These are phyloP conservation scores for Leiothrix lutea DNA, from an alignment of 2,113 vertebrate genomes.

Conservation along the genomic window DNA sequence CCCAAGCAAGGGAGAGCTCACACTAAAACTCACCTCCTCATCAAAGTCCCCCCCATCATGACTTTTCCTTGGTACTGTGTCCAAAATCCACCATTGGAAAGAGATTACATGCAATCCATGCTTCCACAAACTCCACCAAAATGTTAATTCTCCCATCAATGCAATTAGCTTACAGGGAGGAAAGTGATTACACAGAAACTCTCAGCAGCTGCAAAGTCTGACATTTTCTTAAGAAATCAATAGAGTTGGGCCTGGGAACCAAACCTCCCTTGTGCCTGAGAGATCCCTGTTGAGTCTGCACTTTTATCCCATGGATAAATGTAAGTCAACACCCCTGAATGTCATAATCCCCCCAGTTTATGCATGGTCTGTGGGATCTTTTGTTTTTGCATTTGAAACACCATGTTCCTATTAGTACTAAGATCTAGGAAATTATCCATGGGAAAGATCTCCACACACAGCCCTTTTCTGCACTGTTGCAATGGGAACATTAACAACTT, in stretches of 20 bases:
- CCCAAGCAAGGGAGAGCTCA: background rate
- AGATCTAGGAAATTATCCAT: constrained; percentile 11
- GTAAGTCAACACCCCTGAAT: constrained; percentile 28
- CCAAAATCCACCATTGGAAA: background rate
- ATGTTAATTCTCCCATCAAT: background rate
- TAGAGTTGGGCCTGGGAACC: constrained; percentile 15
- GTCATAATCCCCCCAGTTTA: constrained; percentile 9
- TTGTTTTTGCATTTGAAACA: constrained; percentile 9
- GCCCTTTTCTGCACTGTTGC: background rate
- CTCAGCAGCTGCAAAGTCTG: background rate
- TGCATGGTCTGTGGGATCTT: constrained; percentile 19
- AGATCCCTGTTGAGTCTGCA: constrained; percentile 39
- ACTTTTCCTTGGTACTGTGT: background rate
- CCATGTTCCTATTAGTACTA: background rate
- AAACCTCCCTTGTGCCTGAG: background rate
- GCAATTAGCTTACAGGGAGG: background rate
- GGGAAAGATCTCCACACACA: background rate
- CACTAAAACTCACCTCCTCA: background rate
- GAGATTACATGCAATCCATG: background rate
- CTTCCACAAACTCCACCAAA: background rate
- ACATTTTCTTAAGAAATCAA: constrained; percentile 19
- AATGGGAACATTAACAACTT: constrained; percentile 1
- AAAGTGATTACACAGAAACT: background rate
- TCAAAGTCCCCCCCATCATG: too few relatives aligned
- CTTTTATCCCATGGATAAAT: constrained; percentile 39